Evolutionary conservation across 2,888 invertebrate genomes (phyloP), one percentile per base, ranked within the genome.

Genomic region (Formica aserva): DNA sequence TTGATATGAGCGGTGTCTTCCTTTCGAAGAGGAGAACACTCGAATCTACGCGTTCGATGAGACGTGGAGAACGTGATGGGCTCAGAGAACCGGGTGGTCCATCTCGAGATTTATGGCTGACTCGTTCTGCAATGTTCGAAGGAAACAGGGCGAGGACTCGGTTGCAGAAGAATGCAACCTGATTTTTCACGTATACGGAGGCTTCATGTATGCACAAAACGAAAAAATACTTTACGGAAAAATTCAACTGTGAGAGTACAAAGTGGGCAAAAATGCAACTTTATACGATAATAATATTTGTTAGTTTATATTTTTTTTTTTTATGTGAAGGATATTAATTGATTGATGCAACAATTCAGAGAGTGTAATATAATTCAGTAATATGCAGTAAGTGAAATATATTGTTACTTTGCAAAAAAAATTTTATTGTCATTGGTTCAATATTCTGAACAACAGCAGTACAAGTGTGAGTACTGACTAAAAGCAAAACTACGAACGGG

Each of bases 61-160:
- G 90, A 86, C 91, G 90, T 83, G 81, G 86, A 88, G 88, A 88
- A 91, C 86, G 90, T 85, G 87, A 88, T 83, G 86, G 86, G 71
- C 85, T 62, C 83, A 81, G 85, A 83, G 84, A 18, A 48, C 78
- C 91, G 92, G 93, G 93, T 92, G 93, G 93, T 93, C 93, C 90
- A 82, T 87, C 86, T 83, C 55, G 85, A 87, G 91, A 92, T 92
- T 91, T 92, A 92, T 91, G 89, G 85, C 85, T 84, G 87, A 82
- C 82, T 85, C 88, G 86, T 90, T 89, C 90, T 88, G 90, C 86
- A 85, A 86, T 88, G 88, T 87, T 86, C 88, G 86, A 86, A 86
- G 89, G 91, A 91, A 91, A 89, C 86, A 85, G 85, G 74, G 88
- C 86, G 87, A 86, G 86, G 90, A 91, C 77, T 81, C 84, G 77